Percentiles rank a stretch among this genome's conserved stretches.
Conservation (phyloP, 1,140 invertebrate species). For the Drosophila oshimai region DNA sequence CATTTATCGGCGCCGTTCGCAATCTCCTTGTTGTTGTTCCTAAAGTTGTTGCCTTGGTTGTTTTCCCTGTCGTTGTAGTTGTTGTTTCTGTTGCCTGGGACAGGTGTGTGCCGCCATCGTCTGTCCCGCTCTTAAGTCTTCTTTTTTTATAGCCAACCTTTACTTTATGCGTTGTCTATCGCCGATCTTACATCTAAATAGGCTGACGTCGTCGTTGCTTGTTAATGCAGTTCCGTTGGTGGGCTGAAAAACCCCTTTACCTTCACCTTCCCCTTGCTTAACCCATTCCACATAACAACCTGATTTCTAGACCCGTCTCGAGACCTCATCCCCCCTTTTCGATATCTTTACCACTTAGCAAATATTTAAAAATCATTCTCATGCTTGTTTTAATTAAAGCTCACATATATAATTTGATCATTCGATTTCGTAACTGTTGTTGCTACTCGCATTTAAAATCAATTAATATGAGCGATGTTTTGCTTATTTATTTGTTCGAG, state of each 20-base stretch:
- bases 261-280: neutral
- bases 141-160: slow-evolving; percentile 3
- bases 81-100: slow-evolving; percentile 17
- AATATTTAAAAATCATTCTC: slow-evolving; percentile 68
- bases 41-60: neutral
- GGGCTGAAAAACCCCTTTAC: slow-evolving; percentile 5
- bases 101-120: slow-evolving; percentile 54
- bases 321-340: neutral
- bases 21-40: slow-evolving; percentile 14
- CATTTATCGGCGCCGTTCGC: slow-evolving; percentile 28
- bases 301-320: slow-evolving; percentile 29
- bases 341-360: slow-evolving; percentile 29
- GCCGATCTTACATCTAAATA: slow-evolving; percentile 74
- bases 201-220: slow-evolving; percentile 38
- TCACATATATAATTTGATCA: slow-evolving; percentile 44
- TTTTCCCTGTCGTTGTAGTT: slow-evolving; percentile 16
- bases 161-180: slow-evolving; percentile 66
- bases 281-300: neutral
- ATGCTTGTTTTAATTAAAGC: slow-evolving; percentile 75
- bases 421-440: slow-evolving; percentile 26
- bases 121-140: neutral
- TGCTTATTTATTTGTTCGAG: slow-evolving; percentile 37
- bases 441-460: slow-evolving; percentile 20
- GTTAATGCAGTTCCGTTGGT: slow-evolving; percentile 51
- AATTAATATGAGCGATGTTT: slow-evolving; percentile 49